Evolutionary conservation across 2,797 vertebrate species (phyloP).

Genomic region (Huso huso): DNA sequence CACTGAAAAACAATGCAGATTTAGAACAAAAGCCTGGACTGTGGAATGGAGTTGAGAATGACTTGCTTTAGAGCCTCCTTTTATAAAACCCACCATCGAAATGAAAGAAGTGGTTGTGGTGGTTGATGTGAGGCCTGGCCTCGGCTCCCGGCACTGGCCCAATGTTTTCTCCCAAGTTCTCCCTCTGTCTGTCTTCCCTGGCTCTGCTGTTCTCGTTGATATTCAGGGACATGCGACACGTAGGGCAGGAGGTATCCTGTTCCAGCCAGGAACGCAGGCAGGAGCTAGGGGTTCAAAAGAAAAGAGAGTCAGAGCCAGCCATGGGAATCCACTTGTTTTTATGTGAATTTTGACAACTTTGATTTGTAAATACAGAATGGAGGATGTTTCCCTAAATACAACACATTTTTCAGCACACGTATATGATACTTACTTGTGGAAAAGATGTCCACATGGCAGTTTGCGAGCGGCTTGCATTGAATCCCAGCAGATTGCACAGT

Average conservation of each 20-base stretch:
- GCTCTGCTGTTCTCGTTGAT: conserved; percentile 70
- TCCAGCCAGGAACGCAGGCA: conserved; percentile 96
- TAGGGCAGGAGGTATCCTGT: conserved; percentile 96
- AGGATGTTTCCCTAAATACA: too few species aligned
- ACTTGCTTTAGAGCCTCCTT: too few species aligned
- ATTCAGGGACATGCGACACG: conserved; percentile 91
- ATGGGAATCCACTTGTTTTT: neutral
- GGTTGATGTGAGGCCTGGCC: conserved; percentile 80
- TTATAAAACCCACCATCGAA: conserved; percentile 73
- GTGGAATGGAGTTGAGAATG: too few species aligned
- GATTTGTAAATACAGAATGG: too few species aligned
- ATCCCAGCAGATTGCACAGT: conserved; percentile 98
- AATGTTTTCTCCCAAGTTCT: conserved; percentile 72
- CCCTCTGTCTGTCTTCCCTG: conserved; percentile 69
- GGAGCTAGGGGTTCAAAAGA: conserved; percentile 58
- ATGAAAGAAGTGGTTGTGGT: conserved; percentile 98
- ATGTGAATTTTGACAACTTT: too few species aligned
- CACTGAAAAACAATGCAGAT: too few species aligned
- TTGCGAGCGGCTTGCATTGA: conserved; percentile 88
- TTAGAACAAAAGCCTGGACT: too few species aligned
- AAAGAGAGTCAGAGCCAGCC: conserved; percentile 8
- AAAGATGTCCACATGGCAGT: conserved; percentile 92
- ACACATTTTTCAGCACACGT: neutral
- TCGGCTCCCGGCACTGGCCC: conserved; percentile 72
- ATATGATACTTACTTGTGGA: conserved; percentile 74